Evolutionary conservation across 2,888 invertebrate species (phyloP), one percentile per base, ranked within the genome.

Genomic region (Himalopsyche kuldschensis): DNA sequence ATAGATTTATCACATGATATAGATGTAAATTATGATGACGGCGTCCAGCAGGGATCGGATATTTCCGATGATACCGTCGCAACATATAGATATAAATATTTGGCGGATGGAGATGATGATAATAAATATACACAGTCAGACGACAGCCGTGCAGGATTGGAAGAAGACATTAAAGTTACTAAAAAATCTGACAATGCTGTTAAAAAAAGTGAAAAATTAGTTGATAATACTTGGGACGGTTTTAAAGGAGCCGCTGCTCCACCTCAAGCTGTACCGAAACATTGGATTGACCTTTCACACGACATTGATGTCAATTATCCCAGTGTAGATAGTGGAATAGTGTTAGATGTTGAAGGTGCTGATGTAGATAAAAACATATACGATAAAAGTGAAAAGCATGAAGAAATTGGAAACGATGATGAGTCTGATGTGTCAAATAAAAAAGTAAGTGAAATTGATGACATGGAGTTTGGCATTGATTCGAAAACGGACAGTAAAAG

Each of bases 231-330:
- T 20, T 85, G 85, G 86, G 81, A 82, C n/a, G 69, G 78, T 30
- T 86, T 84, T 77, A 76, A 80, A 55, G 80, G 78, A 4, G 27
- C 77, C 17, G 69, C 79, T 31, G n/a, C 55, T n/a, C 46, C 75
- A 0, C 75, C 77, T 11, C 79, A 75, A 48, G 48, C 75, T 3
- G 32, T 83, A 3, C 84, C 84, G 3, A 80, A 55, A 24, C 86
- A 84, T 55, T 90, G 89, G 90, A 80, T 86, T 8, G 91, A 91
- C 85, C 87, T 91, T 0, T 89, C 91, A 0, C 90, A 90, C 81
- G 92, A 92, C 76, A 91, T 87, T 0, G 90, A 90, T 84, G 88
- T 92, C 0, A 92, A 92, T 87, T 88, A 89, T 82, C 86, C 86
- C 0, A 79, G 35, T 15, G 30, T 55, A 3, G 84, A 78, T 30